A percentile compares a stretch with the other conserved stretches of the same genome.
These are phyloP conservation scores for Cranoglanis bouderius DNA, from an alignment of 2,113 vertebrate genomes.

Conservation along the genomic window DNA sequence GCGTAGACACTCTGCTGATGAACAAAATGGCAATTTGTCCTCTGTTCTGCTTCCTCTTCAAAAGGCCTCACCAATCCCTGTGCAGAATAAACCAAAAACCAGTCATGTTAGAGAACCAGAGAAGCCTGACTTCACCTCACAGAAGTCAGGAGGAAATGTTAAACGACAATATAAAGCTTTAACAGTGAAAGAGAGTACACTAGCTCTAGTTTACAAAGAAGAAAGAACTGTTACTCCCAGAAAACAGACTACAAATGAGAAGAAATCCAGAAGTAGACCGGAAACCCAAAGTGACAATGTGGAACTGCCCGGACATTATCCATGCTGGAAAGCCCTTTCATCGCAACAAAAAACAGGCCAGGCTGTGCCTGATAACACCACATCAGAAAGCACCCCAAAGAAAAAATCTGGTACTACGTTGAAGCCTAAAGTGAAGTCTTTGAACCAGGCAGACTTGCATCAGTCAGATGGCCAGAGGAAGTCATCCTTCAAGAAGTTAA, in stretches of 20 bases:
- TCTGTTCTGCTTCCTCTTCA: background rate
- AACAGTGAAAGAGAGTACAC: constrained; percentile 15
- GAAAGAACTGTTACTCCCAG: constrained; percentile 1
- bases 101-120: background rate
- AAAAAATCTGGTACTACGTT: constrained; percentile 58
- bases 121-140: background rate
- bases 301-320: background rate
- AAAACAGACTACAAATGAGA: constrained; percentile 11
- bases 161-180: constrained; percentile 8
- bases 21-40: background rate
- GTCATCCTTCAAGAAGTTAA: constrained; percentile 78
- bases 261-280: background rate
- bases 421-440: constrained; percentile 87
- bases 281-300: background rate
- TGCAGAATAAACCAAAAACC: background rate
- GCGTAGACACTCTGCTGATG: background rate
- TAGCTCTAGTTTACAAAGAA: background rate
- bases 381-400: constrained; percentile 24
- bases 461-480: constrained; percentile 69
- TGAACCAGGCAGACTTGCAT: constrained; percentile 80
- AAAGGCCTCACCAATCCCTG: constrained; percentile 1
- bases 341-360: constrained; percentile 2
- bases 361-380: constrained; percentile 46
- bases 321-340: background rate
- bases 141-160: constrained; percentile 3